A percentile compares a stretch with the other conserved stretches of the same genome.
These are phyloP conservation scores for Hypanus sabinus DNA, from an alignment of 2,113 vertebrate genomes.

Conservation along the genomic window DNA sequence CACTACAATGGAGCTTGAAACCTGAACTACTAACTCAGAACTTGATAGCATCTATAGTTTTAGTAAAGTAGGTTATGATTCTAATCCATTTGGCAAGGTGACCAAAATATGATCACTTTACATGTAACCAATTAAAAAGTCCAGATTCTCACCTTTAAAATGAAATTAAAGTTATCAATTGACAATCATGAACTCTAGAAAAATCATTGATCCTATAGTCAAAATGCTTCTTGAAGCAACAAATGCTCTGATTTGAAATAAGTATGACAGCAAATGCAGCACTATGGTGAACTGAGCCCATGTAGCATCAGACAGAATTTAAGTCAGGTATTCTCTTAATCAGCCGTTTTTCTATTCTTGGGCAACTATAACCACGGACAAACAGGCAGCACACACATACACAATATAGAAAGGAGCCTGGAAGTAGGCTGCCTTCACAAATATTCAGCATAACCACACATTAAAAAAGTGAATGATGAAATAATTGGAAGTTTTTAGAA, in stretches of 20 bases:
- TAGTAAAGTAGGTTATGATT: background rate
- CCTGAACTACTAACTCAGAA: background rate
- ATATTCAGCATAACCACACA: background rate
- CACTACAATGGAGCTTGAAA: background rate
- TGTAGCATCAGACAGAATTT: background rate
- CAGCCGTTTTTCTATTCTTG: background rate
- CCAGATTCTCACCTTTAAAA: background rate
- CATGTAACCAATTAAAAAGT: background rate
- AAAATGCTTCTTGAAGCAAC: background rate
- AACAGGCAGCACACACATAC: background rate
- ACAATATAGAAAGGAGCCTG: background rate
- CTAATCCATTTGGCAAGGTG: background rate
- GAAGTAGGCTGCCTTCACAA: background rate
- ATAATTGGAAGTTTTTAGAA: background rate
- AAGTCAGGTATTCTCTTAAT: background rate
- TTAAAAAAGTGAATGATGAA: background rate
- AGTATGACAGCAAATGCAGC: background rate
- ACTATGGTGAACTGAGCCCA: background rate
- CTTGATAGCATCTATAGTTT: background rate
- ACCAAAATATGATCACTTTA: background rate
- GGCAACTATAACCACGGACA: background rate
- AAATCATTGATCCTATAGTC: background rate
- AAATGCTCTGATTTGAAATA: slow-evolving; percentile 2
- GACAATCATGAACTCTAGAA: background rate
- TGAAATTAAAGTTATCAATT: background rate